These are phyloP conservation scores for Lindbergichthys nudifrons DNA, from an alignment of 2,797 vertebrate genomes.

Conservation along the genomic window DNA sequence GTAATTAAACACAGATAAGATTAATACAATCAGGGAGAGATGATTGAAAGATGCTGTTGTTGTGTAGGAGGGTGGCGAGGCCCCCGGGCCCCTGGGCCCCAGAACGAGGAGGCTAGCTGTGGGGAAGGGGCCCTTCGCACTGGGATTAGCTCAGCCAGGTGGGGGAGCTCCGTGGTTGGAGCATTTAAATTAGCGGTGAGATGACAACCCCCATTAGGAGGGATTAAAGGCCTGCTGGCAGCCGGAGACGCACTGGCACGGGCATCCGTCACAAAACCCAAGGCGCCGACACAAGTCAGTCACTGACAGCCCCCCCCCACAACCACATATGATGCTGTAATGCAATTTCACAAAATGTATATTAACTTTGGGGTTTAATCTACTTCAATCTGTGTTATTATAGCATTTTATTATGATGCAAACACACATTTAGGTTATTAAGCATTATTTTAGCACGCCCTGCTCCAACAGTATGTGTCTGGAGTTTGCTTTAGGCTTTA, in stretches of 20 bases:
- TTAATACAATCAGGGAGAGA: conserved; percentile 86
- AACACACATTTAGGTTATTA: background rate
- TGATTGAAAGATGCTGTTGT: conserved; percentile 88
- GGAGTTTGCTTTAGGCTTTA: too few species aligned
- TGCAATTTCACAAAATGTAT: conserved; percentile 36
- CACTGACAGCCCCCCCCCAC: conserved; percentile 64
- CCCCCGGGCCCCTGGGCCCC: conserved; percentile 77
- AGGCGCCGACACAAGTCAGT: conserved; percentile 83
- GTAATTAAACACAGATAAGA: conserved; percentile 90
- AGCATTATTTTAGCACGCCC: background rate
- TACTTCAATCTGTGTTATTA: background rate
- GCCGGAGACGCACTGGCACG: conserved; percentile 82
- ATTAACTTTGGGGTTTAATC: conserved; percentile 13
- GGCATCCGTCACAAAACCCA: conserved; percentile 86
- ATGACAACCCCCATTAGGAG: conserved; percentile 90
- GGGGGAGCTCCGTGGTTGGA: conserved; percentile 84
- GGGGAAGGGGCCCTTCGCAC: conserved; percentile 80
- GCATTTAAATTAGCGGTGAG: conserved; percentile 89
- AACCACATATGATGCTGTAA: conserved; percentile 40
- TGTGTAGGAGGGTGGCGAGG: conserved; percentile 82
- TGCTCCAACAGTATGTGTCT: too few species aligned
- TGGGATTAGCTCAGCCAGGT: conserved; percentile 85
- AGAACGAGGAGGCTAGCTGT: conserved; percentile 76
- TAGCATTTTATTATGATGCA: background rate
- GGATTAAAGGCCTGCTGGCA: conserved; percentile 88